Evolutionary conservation across 2,113 vertebrate genomes (phyloP), one percentile per base, ranked within the genome.

Genomic region (Xiphophorus maculatus): DNA sequence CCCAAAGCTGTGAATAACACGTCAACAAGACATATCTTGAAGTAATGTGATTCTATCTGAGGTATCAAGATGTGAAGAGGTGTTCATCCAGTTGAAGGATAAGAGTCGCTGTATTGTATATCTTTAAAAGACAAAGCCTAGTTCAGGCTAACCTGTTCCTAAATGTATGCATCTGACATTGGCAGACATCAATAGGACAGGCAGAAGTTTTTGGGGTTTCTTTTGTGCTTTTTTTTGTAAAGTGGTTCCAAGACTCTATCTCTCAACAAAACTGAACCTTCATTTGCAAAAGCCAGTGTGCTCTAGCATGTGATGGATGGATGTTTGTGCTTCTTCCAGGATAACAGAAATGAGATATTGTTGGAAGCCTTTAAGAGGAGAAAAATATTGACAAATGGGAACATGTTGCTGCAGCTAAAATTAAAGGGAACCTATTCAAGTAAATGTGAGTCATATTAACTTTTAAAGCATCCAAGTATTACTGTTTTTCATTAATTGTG

Each of bases 151-250:
- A 82, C 85, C 32, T 83, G 62, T 65, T 72, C 33, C 35, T 63
- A 65, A 87, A 33, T 82, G 77, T 74, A 74, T 72, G 19, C 79
- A 82, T 78, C 63, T 86, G 74, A 90, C 77, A 83, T 32, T 90
- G 79, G 86, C 84, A 89, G 76, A 84, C 15, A 80, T 76, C 88
- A 79, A 84, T 13, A 79, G 72, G 74, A 87, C 77, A 84, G 64
- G 75, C 79, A 86, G 37, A 79, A 42, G 35, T 79, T 15, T 25
- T 77, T 42, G 14, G 27, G 27, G 27, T 14, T 12, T 40, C 30
- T 78, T 33, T 32, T 64, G 17, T 19, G 27, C 12, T 77, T 4
- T 14, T 42, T 42, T 42, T 48, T 78, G 42, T 42, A 13, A 15
- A 78, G 11, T 35, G 7, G 19, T 14, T 40, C 40, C 15, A 60